Base-by-base conservation (phyloP, 2,113 vertebrate genomes). In the Anhinga anhinga region DNA sequence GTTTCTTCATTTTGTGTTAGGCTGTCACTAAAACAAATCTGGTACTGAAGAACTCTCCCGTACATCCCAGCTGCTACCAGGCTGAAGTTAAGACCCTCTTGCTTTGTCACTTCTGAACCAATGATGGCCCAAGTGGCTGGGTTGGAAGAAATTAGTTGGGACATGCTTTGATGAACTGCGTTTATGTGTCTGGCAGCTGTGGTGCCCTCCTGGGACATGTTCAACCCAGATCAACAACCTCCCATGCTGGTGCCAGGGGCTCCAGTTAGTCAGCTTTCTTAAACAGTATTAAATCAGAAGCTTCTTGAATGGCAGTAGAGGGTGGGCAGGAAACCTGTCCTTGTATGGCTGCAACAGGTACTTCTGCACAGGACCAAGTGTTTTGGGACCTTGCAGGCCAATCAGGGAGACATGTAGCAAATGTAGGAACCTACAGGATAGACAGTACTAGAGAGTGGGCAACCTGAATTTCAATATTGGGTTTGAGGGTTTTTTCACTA, bases 211-310 rank as follows among this genome's bases (percentile, higher is more conserved):
- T 50, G 26, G 27, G n/a, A 34, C 0, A 0, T 16, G 9, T 55
- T 30, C 1, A 5, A 32, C 5, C 9, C 27, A 36, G 13, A 30
- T 0, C 5, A 5, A 13, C 12, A 6, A 8, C 18, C 12, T 76
- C 3, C 7, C 1, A 2, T 38, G 14, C 23, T 20, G 34, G 30
- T 42, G 8, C 21, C 50, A 53, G 34, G 5, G 21, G 8, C 8
- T 72, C 29, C 26, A 77, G n/a, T 3, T 59, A 47, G 15, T 23
- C 47, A 72, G 9, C 4, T 82, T 65, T 86, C 19, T 88, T 72
- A 32, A 16, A 88, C 8, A 47, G 8, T 4, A 4, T 55, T 71
- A 12, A 20, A 30, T 38, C 30, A 72, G n/a, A 52, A 74, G 22
- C 2, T 84, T 50, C 47, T 59, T 63, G 42, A 7, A 22, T 72